phyloP scores from a whole-genome alignment of 2,797 vertebrate species.

The Siniperca obscura region DNA sequence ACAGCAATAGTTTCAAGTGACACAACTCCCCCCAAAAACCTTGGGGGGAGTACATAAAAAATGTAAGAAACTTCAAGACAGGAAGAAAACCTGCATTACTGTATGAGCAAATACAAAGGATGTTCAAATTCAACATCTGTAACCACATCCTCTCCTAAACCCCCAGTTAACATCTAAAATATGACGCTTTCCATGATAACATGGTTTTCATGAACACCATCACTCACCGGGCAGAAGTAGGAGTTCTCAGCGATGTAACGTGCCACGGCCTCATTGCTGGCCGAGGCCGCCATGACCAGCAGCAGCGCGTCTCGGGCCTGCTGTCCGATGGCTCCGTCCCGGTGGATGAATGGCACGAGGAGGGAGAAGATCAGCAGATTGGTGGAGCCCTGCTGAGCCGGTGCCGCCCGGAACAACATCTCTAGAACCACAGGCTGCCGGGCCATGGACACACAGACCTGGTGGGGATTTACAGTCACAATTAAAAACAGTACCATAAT shows the following conservation, averaged over 20 bases:
- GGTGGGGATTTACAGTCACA: conserved; percentile 1
- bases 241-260: conserved; percentile 94
- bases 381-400: conserved; percentile 87
- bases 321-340: conserved; percentile 93
- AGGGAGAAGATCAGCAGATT: conserved; percentile 96
- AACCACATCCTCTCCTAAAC: not conserved
- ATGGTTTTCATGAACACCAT: not conserved
- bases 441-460: conserved; percentile 92
- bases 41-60: not conserved
- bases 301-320: conserved; percentile 95
- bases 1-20: not conserved
- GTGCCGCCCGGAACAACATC: conserved; percentile 90
- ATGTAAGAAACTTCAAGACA: not conserved
- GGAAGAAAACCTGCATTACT: not conserved
- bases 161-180: not conserved
- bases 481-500: not conserved
- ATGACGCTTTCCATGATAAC: not conserved
- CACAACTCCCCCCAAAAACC: not conserved
- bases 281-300: conserved; percentile 95
- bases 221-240: conserved; percentile 96
- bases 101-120: not conserved
- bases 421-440: conserved; percentile 92
- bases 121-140: not conserved
- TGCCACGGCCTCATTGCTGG: conserved; percentile 89
- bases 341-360: conserved; percentile 96